phyloP scores from a whole-genome alignment of 2,888 invertebrate species.

The Danaus chrysippus region DNA sequence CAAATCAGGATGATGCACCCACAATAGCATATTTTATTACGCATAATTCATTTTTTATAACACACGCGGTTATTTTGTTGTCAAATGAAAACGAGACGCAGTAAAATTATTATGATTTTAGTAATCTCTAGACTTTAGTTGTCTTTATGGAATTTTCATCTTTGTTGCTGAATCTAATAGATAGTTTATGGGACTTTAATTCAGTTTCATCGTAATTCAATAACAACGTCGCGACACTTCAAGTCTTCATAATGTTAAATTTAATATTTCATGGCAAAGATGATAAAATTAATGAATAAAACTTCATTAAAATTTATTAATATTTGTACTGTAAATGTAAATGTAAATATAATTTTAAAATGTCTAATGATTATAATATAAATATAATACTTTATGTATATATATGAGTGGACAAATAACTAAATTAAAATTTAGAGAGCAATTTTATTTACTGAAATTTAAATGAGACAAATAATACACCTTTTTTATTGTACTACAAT shows the following conservation, averaged over 20 bases:
- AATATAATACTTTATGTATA: too few species aligned
- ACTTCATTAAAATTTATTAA: too few species aligned
- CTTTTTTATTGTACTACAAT: constrained; percentile 26
- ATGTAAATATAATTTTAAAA: too few species aligned
- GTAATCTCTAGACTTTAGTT: constrained; percentile 29
- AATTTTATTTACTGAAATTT: too few species aligned
- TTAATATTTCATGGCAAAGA: too few species aligned
- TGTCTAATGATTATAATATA: too few species aligned
- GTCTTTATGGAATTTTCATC: constrained; percentile 15
- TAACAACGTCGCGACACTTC: constrained; percentile 5
- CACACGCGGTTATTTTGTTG: constrained; percentile 60
- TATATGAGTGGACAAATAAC: too few species aligned
- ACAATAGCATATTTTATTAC: constrained; percentile 64
- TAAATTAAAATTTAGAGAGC: too few species aligned
- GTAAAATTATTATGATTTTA: constrained; percentile 37
- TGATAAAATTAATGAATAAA: too few species aligned
- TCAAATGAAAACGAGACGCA: constrained; percentile 49
- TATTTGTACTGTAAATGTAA: too few species aligned
- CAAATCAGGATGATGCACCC: constrained; percentile 58
- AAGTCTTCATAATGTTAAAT: not conserved
- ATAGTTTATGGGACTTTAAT: constrained; percentile 21
- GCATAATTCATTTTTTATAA: constrained; percentile 59
- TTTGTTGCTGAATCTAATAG: constrained; percentile 16
- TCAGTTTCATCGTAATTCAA: constrained; percentile 16
- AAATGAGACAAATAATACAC: too few species aligned